Evolutionary conservation across 2,797 vertebrate species (phyloP).

Genomic region (Pelobates cultripes): DNA sequence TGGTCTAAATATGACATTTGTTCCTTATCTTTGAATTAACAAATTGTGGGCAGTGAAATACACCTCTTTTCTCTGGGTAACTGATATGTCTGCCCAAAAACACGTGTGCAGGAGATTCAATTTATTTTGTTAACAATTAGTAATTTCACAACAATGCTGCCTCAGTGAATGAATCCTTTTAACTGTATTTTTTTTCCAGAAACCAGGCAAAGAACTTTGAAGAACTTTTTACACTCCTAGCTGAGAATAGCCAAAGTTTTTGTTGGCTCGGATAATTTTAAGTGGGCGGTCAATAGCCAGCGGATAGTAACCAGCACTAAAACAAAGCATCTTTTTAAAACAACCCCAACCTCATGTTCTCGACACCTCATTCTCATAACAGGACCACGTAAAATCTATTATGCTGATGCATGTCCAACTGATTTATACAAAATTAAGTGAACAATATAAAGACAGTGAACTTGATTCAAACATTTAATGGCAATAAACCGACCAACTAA

Average conservation of each 20-base stretch:
- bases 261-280: background rate
- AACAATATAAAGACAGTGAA: conserved; percentile 21
- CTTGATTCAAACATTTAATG: background rate
- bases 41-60: too few relatives aligned
- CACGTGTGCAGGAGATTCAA: background rate
- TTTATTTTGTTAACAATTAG: background rate
- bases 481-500: conserved; percentile 9
- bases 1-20: too few relatives aligned
- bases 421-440: background rate
- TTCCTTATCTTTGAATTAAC: too few relatives aligned
- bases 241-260: conserved; percentile 19
- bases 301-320: background rate
- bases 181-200: conserved; percentile 1
- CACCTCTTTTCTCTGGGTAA: too few relatives aligned
- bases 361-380: conserved; percentile 59
- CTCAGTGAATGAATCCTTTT: background rate
- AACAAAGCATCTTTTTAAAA: background rate
- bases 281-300: background rate
- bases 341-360: conserved; percentile 9
- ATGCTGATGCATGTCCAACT: background rate
- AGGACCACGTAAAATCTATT: conserved; percentile 2
- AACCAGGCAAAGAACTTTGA: background rate
- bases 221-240: background rate
- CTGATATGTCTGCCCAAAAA: background rate
- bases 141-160: background rate